phyloP scores from a whole-genome alignment of 2,797 vertebrate genomes.

The Okamejei kenojei region DNA sequence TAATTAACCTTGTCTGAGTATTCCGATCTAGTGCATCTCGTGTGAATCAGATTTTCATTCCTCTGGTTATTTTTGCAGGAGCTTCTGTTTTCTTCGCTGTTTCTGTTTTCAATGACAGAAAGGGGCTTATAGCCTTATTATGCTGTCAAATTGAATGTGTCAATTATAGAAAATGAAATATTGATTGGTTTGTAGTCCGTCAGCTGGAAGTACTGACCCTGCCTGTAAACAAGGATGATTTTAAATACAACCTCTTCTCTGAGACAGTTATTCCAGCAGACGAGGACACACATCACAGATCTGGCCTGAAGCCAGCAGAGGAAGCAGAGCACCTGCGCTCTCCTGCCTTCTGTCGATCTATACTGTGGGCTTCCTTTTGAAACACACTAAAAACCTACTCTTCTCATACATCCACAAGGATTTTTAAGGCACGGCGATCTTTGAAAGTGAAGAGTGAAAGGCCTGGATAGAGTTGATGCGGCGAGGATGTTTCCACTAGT shows the following conservation, averaged over 20 bases:
- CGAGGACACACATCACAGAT: neutral
- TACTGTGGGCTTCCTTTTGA: neutral
- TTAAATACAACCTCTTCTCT: conserved; percentile 30
- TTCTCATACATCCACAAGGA: neutral
- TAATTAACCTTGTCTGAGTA: neutral
- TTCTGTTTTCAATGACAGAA: neutral
- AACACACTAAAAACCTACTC: conserved; percentile 7
- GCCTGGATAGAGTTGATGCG: too few relatives aligned
- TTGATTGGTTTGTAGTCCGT: conserved; percentile 35
- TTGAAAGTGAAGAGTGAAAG: too few relatives aligned
- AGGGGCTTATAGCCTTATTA: conserved; percentile 15
- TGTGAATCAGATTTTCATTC: conserved; percentile 17
- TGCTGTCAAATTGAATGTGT: conserved; percentile 38
- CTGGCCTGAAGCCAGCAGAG: neutral
- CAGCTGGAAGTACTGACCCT: conserved; percentile 31
- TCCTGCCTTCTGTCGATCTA: neutral
- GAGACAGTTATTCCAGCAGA: conserved; percentile 15
- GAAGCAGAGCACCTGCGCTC: conserved; percentile 25
- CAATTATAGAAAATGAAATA: conserved; percentile 38
- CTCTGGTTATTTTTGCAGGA: neutral
- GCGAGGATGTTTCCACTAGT: too few relatives aligned
- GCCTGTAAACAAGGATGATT: conserved; percentile 31
- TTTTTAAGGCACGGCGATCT: neutral
- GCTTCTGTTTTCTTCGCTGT: neutral
- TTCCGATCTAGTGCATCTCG: neutral